phyloP scores from a whole-genome alignment of 1,140 invertebrate genomes.

The Brachionus rubens region DNA sequence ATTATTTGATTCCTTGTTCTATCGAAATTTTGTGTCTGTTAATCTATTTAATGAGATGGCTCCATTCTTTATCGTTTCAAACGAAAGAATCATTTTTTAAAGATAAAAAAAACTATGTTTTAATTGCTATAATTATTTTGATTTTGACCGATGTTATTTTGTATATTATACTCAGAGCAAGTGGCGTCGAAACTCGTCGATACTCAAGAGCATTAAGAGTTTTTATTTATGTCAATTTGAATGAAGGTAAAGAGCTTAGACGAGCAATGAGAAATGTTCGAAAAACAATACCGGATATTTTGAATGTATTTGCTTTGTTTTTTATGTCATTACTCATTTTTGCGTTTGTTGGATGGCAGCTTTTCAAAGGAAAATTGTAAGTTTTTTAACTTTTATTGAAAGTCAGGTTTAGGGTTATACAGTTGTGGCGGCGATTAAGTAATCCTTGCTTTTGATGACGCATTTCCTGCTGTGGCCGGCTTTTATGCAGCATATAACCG shows the following conservation, averaged over 20 bases:
- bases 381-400: slow-evolving; percentile 47
- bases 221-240: slow-evolving; percentile 63
- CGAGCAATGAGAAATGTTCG: slow-evolving; percentile 63
- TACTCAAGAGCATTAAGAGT: slow-evolving; percentile 62
- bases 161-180: slow-evolving; percentile 59
- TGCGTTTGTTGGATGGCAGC: slow-evolving; percentile 62
- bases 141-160: slow-evolving; percentile 59
- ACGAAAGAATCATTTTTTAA: not conserved
- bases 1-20: slow-evolving; percentile 56
- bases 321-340: slow-evolving; percentile 61
- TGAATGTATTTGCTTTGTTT: slow-evolving; percentile 63
- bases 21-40: not conserved
- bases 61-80: slow-evolving; percentile 34
- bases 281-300: slow-evolving; percentile 62
- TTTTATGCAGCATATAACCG: no score
- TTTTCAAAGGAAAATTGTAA: slow-evolving; percentile 58
- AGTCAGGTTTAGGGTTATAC: no score
- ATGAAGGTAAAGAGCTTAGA: slow-evolving; percentile 62
- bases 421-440: no score
- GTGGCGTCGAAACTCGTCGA: slow-evolving; percentile 54
- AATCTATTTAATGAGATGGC: not conserved
- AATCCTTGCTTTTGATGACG: no score
- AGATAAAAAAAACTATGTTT: slow-evolving; percentile 20
- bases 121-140: not conserved
- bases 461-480: no score